Conservation (phyloP, 1,140 invertebrate species). For the Orussus abietinus region DNA sequence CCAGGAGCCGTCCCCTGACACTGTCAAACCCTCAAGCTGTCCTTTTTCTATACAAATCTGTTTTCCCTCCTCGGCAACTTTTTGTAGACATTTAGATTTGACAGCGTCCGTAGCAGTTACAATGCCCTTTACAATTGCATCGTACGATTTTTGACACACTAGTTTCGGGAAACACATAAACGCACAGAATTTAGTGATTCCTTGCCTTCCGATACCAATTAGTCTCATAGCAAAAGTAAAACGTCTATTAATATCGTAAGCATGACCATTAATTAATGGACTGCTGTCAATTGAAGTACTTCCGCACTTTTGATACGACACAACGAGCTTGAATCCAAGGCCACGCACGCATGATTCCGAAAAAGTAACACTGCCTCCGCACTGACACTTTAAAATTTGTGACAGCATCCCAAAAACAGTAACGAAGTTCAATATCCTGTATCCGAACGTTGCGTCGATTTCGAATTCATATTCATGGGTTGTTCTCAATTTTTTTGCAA, state of each 20-base stretch:
- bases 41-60: not conserved
- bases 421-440: constrained; percentile 1
- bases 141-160: constrained; percentile 2
- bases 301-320: constrained; percentile 5
- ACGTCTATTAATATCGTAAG: constrained; percentile 14
- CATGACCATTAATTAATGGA: constrained; percentile 1
- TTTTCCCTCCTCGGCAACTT: constrained; percentile 2
- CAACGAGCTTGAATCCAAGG: constrained; percentile 14
- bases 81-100: not conserved
- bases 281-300: not conserved
- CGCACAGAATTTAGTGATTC: constrained; percentile 11
- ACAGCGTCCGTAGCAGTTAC: not conserved
- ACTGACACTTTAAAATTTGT: not conserved
- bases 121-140: not conserved
- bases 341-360: constrained; percentile 5
- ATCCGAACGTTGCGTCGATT: not conserved
- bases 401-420: constrained; percentile 1
- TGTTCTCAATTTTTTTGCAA: constrained; percentile 1
- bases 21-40: not conserved
- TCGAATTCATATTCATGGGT: not conserved
- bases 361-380: constrained; percentile 4
- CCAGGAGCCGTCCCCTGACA: constrained; percentile 6
- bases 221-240: constrained; percentile 12
- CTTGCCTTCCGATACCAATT: constrained; percentile 6
- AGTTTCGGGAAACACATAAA: constrained; percentile 8